Base-by-base conservation (phyloP, 2,113 vertebrate species). In the Eulemur macaco region DNA sequence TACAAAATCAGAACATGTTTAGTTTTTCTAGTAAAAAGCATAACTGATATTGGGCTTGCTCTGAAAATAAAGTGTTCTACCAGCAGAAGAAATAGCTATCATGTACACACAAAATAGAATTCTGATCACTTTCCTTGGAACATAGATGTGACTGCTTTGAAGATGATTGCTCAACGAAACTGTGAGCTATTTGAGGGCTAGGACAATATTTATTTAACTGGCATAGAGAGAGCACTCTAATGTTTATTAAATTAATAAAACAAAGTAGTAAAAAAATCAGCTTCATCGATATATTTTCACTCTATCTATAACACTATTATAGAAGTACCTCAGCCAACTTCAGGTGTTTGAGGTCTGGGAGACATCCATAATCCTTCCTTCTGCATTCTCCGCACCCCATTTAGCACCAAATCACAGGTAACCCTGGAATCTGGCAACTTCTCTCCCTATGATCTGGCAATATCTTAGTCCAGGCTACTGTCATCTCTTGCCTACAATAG, bases 1-100 rank as follows among this genome's bases (percentile, higher is more conserved):
- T 20, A 93, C 50, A 96, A 96, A 93, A 76, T 89, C 74, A 93
- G 84, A 95, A 86, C 90, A 86, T 39, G 85, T 92, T 95, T 84
- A 69, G 25, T 50, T 68, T 56, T 92, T 63, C 58, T n/a, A 42
- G 64, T 76, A 93, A 95, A 96, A 66, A 84, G 31, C 58, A 93
- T 20, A 91, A 81, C 23, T 89, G 63, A 89, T 77, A 84, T 2
- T 50, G 45, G 80, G 20, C 39, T 97, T 95, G 8, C 58, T 95
- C 39, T 9, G 39, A 96, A 96, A 96, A 93, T 64, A 82, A 96
- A 82, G 45, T 83, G 17, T 52, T 95, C 84, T 6, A 27, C 50
- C 50, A 84, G 31, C 3, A 34, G 81, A 91, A 91, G 18, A 86
- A 83, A 95, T 18, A 89, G 25, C 21, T 95, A 29, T 31, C n/a